phyloP scores from a whole-genome alignment of 37 sponge, comb jelly and placozoan species.

The Halichondria panicea region DNA sequence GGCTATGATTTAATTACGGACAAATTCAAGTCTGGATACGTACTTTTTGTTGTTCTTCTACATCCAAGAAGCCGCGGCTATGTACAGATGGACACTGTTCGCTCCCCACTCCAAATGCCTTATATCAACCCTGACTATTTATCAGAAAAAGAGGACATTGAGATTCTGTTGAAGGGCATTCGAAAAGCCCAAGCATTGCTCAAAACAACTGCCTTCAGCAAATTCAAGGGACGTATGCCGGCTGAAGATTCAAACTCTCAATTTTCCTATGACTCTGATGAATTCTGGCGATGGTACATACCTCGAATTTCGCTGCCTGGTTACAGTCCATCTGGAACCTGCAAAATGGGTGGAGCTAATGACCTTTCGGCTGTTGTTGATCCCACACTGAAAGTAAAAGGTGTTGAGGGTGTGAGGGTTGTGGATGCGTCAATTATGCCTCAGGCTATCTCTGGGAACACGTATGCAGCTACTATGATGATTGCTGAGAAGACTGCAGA shows the following conservation, averaged over 20 bases:
- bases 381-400: constrained; percentile 65
- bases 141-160: constrained; percentile 40
- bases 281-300: constrained; percentile 76
- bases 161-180: constrained; percentile 57
- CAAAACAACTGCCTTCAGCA: constrained; percentile 33
- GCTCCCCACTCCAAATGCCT: constrained; percentile 47
- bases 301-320: constrained; percentile 34
- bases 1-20: constrained; percentile 32
- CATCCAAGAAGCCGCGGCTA: constrained; percentile 72
- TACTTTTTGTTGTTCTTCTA: constrained; percentile 31
- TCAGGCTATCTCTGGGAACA: constrained; percentile 67
- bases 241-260: constrained; percentile 19
- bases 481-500: constrained; percentile 92
- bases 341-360: constrained; percentile 69
- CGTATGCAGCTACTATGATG: constrained; percentile 79
- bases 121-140: constrained; percentile 78
- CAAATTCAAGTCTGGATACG: constrained; percentile 12
- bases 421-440: constrained; percentile 92
- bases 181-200: constrained; percentile 47
- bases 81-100: constrained; percentile 22
- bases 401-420: constrained; percentile 69
- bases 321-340: constrained; percentile 74
- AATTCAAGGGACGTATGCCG: neutral
- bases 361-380: constrained; percentile 81
- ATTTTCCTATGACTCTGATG: constrained; percentile 55